Conservation (phyloP, 2,888 invertebrate species). For the Brachycybe producta region DNA sequence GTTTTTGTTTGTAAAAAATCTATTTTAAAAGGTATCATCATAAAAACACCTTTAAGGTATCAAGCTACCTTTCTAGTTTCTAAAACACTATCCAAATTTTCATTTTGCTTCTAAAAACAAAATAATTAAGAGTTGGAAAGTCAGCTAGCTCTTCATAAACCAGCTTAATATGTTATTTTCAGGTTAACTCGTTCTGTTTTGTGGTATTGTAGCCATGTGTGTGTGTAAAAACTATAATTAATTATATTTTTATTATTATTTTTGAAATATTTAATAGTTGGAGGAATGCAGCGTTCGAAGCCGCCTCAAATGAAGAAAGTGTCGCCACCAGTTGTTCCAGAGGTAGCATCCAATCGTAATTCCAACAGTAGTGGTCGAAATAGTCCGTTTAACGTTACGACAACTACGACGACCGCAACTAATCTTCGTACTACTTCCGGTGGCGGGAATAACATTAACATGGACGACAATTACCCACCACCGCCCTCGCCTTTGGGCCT, state of each 20-base stretch:
- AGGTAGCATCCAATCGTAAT: slow-evolving; percentile 22
- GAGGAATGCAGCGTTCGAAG: slow-evolving; percentile 66
- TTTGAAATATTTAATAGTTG: slow-evolving; percentile 53
- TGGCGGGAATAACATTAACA: neutral
- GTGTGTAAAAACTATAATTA: neutral
- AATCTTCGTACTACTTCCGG: neutral
- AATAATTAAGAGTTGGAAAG: no score
- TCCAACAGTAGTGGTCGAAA: slow-evolving; percentile 21
- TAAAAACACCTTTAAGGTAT: no score
- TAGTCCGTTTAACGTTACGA: no score
- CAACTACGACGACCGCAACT: neutral
- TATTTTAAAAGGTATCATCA: no score
- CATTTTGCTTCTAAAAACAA: no score
- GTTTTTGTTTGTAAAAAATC: no score
- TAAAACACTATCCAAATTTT: no score
- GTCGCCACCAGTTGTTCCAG: slow-evolving; percentile 74
- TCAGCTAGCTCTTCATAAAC: no score
- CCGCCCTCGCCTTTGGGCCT: slow-evolving; percentile 3
- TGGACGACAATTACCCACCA: slow-evolving; percentile 7
- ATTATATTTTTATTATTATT: slow-evolving; percentile 24
- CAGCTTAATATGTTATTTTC: no score
- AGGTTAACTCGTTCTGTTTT: no score
- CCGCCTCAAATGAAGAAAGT: slow-evolving; percentile 67
- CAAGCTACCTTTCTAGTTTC: no score
- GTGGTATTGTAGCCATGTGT: no score